Evolutionary conservation across 1,140 invertebrate genomes (phyloP), one percentile per base, ranked within the genome.

Genomic region (Pogonognathellus flavescens): DNA sequence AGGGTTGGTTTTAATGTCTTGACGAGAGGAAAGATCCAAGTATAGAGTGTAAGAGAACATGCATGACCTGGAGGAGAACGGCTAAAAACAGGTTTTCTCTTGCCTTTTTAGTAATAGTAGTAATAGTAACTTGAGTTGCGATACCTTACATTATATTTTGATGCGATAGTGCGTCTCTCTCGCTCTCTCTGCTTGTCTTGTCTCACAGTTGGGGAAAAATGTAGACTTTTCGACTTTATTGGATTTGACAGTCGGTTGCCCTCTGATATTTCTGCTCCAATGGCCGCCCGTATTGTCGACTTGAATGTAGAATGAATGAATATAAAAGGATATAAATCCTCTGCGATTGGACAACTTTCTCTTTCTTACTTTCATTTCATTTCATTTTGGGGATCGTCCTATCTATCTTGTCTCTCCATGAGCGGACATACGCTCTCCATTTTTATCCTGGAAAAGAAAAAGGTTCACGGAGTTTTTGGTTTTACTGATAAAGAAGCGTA

Each of bases 161-260:
- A 81, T 81, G 20, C 80, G 80, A 81, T 55, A 25, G 52, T 55
- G 80, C 18, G 50, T 81, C 20, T 55, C 59, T 62, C 25, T 83
- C 20, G 52, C 25, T 53, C 18, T 50, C 31, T 80, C 25, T 18
- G 18, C 62, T 70, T 25, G 20, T 81, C 80, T 81, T 53, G 50
- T 81, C 80, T 81, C 50, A 55, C 80, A 52, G 70, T 20, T 57
- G 70, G 31, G 59, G 72, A 70, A 72, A 52, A 60, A 72, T 84
- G 81, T 81, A 81, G 80, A 81, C 80, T 81, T 81, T 81, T 87
- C 55, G 59, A 82, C 82, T 87, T 87, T 87, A 87, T 87, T 86
- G 86, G 84, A 87, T 87, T 87, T 86, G 86, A 87, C 86, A 86
- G 82, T 86, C 76, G 84, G 86, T 84, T 86, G 85, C 82, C 72